Conservation (phyloP, 53 echinoderm and acorn worm species). For the Crossaster papposus region DNA sequence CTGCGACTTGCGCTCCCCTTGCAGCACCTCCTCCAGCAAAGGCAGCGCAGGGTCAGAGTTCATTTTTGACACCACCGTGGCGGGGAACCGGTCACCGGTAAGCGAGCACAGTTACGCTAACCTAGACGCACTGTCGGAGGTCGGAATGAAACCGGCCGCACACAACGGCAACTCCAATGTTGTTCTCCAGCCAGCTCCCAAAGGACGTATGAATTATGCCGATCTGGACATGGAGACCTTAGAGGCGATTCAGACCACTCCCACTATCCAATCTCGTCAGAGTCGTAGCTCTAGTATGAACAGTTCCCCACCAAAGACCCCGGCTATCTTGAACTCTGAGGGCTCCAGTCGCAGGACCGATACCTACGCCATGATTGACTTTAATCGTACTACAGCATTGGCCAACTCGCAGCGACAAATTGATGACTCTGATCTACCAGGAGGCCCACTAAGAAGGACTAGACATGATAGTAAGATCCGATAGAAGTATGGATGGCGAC, state of each 20-base stretch:
- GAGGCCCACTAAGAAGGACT: slow-evolving; percentile 67
- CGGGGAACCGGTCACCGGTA: slow-evolving; percentile 73
- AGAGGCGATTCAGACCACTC: slow-evolving; percentile 41
- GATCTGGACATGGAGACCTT: slow-evolving; percentile 83
- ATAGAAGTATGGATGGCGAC: background rate
- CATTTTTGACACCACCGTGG: slow-evolving; percentile 68
- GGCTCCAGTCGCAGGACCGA: slow-evolving; percentile 68
- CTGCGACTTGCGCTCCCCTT: slow-evolving; percentile 73
- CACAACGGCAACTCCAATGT: slow-evolving; percentile 41
- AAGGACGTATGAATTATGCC: slow-evolving; percentile 90
- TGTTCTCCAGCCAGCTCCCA: slow-evolving; percentile 86
- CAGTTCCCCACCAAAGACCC: slow-evolving; percentile 87
- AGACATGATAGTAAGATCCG: slow-evolving; percentile 74
- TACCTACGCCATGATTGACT: slow-evolving; percentile 90
- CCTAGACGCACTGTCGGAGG: slow-evolving; percentile 70
- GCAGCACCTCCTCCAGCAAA: slow-evolving; percentile 76
- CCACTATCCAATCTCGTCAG: slow-evolving; percentile 22
- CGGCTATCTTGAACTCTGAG: slow-evolving; percentile 52
- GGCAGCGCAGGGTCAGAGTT: slow-evolving; percentile 81
- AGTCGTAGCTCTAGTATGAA: slow-evolving; percentile 76
- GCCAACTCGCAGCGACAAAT: slow-evolving; percentile 84
- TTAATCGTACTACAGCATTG: slow-evolving; percentile 87
- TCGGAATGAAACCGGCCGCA: slow-evolving; percentile 35
- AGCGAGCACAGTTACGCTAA: slow-evolving; percentile 89
- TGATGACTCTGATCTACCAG: slow-evolving; percentile 70